These are phyloP conservation scores for Ceratina japonica DNA, from an alignment of 1,140 invertebrate genomes.

Conservation along the genomic window DNA sequence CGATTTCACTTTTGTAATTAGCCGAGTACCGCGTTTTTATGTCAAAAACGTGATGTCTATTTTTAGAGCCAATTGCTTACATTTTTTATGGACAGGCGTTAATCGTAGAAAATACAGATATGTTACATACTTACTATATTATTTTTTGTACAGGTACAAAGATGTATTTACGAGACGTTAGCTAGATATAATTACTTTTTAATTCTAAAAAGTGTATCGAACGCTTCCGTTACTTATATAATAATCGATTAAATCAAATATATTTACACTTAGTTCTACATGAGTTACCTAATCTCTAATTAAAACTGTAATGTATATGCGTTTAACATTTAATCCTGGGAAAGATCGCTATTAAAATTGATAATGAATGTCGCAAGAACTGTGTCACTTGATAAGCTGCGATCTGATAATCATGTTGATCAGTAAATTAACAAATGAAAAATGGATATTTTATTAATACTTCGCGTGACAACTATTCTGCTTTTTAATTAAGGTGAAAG, in stretches of 20 bases:
- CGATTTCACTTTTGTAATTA: conserved; percentile 1
- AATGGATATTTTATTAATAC: conserved; percentile 34
- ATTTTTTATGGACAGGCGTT: too few relatives aligned
- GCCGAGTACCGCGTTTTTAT: too few relatives aligned
- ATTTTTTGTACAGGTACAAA: too few relatives aligned
- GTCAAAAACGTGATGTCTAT: background rate
- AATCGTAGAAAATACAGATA: background rate
- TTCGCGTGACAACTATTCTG: background rate
- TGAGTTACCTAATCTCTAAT: conserved; percentile 29
- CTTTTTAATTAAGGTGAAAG: conserved; percentile 47
- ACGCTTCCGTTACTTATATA: conserved; percentile 24
- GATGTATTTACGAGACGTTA: too few relatives aligned
- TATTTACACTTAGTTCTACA: conserved; percentile 17
- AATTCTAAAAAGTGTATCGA: background rate
- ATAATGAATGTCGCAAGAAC: background rate
- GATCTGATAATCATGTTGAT: conserved; percentile 2
- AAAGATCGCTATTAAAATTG: conserved; percentile 27
- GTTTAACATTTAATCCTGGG: background rate
- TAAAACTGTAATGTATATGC: conserved; percentile 9
- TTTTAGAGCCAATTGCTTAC: background rate
- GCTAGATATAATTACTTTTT: background rate
- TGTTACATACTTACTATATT: too few relatives aligned
- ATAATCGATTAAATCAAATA: conserved; percentile 10
- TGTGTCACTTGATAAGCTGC: conserved; percentile 20
- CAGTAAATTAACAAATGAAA: conserved; percentile 2